A percentile compares a stretch with the other conserved stretches of the same genome.
phyloP scores from a whole-genome alignment of 1,140 invertebrate genomes.

The Drosophila asahinai region DNA sequence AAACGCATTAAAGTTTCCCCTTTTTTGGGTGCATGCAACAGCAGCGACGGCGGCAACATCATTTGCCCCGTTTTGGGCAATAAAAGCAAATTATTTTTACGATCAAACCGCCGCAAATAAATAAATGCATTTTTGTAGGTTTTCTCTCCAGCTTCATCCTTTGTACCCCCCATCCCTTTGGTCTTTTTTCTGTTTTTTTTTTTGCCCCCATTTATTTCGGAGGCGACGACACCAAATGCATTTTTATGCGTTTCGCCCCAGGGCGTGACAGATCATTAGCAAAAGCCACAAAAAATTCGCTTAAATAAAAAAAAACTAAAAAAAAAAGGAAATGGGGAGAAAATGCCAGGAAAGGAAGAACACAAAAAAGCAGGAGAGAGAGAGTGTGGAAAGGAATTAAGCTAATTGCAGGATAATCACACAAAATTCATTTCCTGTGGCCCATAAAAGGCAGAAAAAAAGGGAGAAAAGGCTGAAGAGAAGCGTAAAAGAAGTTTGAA shows the following conservation, averaged over 20 bases:
- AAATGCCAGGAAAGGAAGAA: constrained; percentile 15
- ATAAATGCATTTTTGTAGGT: constrained; percentile 69
- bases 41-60: constrained; percentile 53
- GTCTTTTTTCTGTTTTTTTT: constrained; percentile 14
- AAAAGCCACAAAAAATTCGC: constrained; percentile 24
- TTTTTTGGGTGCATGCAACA: constrained; percentile 35
- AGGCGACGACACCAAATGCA: constrained; percentile 63
- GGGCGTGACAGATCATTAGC: constrained; percentile 73
- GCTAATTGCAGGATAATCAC: constrained; percentile 52
- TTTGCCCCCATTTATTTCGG: constrained; percentile 23
- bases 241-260: constrained; percentile 65
- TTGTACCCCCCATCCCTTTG: neutral
- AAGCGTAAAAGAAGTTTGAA: too few relatives aligned
- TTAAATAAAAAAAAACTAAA: constrained; percentile 12
- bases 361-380: constrained; percentile 33
- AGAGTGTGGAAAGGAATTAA: constrained; percentile 48
- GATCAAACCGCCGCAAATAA: constrained; percentile 75
- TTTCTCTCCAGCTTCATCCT: constrained; percentile 15
- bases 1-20: constrained; percentile 66
- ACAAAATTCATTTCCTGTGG: constrained; percentile 40
- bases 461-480: too few relatives aligned
- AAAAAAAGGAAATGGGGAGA: constrained; percentile 26
- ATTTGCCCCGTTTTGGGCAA: constrained; percentile 57
- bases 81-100: constrained; percentile 82
- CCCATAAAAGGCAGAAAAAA: neutral